A percentile compares a stretch with the other conserved stretches of the same genome.
Evolutionary conservation across 2,113 vertebrate genomes (phyloP).

Genomic region (Syngnathoides biaculeatus): DNA sequence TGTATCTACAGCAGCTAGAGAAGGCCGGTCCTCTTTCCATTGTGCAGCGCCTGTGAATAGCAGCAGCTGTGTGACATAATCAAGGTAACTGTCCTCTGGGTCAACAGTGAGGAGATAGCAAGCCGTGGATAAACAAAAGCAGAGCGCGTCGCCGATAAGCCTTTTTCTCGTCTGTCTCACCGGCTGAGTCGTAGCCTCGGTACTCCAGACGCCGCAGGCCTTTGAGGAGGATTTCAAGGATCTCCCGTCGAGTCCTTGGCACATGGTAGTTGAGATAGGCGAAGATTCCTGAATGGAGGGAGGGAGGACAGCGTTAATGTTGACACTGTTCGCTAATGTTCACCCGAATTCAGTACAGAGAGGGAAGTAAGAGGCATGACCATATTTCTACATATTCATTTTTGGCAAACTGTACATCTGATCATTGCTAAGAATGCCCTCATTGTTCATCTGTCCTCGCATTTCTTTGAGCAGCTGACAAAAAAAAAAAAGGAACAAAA

Average conservation of each 20-base stretch:
- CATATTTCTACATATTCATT: background rate
- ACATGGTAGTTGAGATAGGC: slow-evolving; percentile 98
- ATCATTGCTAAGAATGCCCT: background rate
- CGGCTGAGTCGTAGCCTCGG: slow-evolving; percentile 96
- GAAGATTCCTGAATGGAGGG: slow-evolving; percentile 85
- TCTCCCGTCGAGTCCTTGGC: slow-evolving; percentile 89
- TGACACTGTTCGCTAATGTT: background rate
- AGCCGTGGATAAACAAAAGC: slow-evolving; percentile 9
- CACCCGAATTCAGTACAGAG: background rate
- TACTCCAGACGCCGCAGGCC: slow-evolving; percentile 94
- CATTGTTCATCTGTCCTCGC: background rate
- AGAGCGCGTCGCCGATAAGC: slow-evolving; percentile 10
- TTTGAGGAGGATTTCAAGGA: slow-evolving; percentile 95
- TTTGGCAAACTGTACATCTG: background rate
- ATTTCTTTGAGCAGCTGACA: background rate
- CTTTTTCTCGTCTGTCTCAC: slow-evolving; percentile 60
- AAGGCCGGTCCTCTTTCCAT: background rate
- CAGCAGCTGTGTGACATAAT: background rate
- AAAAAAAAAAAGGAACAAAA: background rate
- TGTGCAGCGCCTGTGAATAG: background rate
- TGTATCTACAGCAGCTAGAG: background rate
- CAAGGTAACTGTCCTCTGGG: background rate
- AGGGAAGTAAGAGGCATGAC: background rate
- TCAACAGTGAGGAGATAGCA: background rate
- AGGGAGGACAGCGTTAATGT: slow-evolving; percentile 8